Percentiles rank a stretch among this genome's conserved stretches.
Evolutionary conservation across 2,113 vertebrate species (phyloP).

Genomic region (Bubo bubo): DNA sequence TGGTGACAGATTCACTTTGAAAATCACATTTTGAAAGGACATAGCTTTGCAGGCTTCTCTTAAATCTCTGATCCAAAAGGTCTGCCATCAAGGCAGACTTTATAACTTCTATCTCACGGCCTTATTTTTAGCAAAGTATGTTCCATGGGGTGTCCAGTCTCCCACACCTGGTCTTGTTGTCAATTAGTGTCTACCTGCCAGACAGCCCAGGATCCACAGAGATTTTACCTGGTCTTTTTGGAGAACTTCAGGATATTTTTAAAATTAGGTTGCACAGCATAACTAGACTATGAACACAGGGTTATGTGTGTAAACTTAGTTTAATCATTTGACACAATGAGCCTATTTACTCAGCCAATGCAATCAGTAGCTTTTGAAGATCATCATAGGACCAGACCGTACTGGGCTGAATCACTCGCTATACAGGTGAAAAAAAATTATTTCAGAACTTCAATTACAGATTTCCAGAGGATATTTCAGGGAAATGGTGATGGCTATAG

Average conservation of each 20-base stretch:
- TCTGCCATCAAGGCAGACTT: not conserved
- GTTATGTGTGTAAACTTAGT: not conserved
- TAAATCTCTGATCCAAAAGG: not conserved
- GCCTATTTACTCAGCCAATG: not conserved
- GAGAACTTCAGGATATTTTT: not conserved
- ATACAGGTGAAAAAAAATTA: not conserved
- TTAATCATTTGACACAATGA: not conserved
- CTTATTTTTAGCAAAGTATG: not conserved
- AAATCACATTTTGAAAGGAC: not conserved
- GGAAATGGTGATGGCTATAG: not conserved
- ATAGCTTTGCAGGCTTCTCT: not conserved
- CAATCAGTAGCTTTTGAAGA: not conserved
- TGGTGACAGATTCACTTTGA: not conserved
- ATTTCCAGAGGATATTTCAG: not conserved
- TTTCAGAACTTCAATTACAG: not conserved
- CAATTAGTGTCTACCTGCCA: not conserved
- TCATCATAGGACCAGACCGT: fast-evolving
- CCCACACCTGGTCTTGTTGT: not conserved
- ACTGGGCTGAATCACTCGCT: not conserved
- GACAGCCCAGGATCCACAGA: not conserved
- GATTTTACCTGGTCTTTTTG: not conserved
- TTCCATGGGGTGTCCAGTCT: not conserved
- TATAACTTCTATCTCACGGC: not conserved
- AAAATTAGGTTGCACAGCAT: not conserved
- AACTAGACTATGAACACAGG: not conserved